phyloP scores from a whole-genome alignment of 2,113 vertebrate genomes.

The Psammodynastes pulverulentus region DNA sequence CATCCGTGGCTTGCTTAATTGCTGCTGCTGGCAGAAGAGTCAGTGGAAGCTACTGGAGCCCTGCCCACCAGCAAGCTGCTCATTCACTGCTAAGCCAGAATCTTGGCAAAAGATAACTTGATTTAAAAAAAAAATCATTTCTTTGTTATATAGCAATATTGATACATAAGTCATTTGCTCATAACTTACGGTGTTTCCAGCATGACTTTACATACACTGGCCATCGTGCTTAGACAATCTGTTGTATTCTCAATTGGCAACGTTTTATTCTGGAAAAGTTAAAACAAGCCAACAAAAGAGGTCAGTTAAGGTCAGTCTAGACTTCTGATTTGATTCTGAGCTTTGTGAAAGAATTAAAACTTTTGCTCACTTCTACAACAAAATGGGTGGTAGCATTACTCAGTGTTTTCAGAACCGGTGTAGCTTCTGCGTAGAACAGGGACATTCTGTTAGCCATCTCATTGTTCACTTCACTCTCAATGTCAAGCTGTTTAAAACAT shows the following conservation, averaged over 20 bases:
- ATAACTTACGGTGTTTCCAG: slow-evolving; percentile 96
- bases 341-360: background rate
- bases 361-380: slow-evolving; percentile 85
- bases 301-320: background rate
- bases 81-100: background rate
- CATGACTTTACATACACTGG: slow-evolving; percentile 98
- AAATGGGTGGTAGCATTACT: slow-evolving; percentile 96
- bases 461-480: slow-evolving; percentile 97
- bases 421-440: slow-evolving; percentile 97
- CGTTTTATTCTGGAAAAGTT: slow-evolving; percentile 85
- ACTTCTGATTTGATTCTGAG: background rate
- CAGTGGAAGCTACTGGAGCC: background rate
- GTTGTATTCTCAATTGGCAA: slow-evolving; percentile 98
- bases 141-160: background rate
- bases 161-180: background rate
- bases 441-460: slow-evolving; percentile 99
- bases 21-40: background rate
- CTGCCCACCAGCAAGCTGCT: background rate
- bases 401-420: slow-evolving; percentile 96
- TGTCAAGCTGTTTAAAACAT: slow-evolving; percentile 81
- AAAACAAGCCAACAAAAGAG: slow-evolving; percentile 18
- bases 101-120: background rate
- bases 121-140: background rate
- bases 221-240: slow-evolving; percentile 98
- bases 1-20: background rate